These are phyloP conservation scores for Pungitius pungitius DNA, from an alignment of 2,113 vertebrate genomes.

Conservation along the genomic window DNA sequence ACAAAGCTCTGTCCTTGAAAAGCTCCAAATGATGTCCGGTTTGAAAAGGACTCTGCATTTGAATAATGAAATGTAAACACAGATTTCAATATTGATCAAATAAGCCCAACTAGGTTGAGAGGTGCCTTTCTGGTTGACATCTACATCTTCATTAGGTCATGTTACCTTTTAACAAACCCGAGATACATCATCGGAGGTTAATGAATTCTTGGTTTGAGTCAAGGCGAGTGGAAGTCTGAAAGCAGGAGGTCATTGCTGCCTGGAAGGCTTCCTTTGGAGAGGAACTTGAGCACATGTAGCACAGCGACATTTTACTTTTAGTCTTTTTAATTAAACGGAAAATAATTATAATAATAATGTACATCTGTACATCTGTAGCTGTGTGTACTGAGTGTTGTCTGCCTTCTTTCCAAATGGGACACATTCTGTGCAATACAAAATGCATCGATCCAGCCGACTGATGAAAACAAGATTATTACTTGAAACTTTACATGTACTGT, in stretches of 20 bases:
- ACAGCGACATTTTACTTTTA: background rate
- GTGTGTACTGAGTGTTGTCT: background rate
- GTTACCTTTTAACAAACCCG: background rate
- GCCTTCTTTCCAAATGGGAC: background rate
- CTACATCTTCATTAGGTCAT: slow-evolving; percentile 5
- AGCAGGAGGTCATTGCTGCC: background rate
- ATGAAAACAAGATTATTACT: background rate
- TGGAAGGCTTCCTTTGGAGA: background rate
- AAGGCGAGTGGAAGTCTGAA: background rate
- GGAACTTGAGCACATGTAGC: background rate
- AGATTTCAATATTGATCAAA: background rate
- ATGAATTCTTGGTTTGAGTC: slow-evolving; percentile 2
- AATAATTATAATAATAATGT: background rate
- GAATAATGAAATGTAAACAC: background rate
- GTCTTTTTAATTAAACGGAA: background rate
- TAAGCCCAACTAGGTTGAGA: background rate
- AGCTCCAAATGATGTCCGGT: background rate
- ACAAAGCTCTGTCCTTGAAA: background rate
- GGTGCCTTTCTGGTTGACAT: no score
- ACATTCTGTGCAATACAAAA: background rate
- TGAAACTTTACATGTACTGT: background rate
- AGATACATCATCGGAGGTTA: background rate
- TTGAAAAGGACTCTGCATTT: background rate
- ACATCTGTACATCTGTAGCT: background rate
- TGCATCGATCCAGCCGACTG: background rate